Percentiles rank a stretch among this genome's conserved stretches.
phyloP scores from a whole-genome alignment of 2,888 invertebrate species.

The Caenorhabditis sp. region DNA sequence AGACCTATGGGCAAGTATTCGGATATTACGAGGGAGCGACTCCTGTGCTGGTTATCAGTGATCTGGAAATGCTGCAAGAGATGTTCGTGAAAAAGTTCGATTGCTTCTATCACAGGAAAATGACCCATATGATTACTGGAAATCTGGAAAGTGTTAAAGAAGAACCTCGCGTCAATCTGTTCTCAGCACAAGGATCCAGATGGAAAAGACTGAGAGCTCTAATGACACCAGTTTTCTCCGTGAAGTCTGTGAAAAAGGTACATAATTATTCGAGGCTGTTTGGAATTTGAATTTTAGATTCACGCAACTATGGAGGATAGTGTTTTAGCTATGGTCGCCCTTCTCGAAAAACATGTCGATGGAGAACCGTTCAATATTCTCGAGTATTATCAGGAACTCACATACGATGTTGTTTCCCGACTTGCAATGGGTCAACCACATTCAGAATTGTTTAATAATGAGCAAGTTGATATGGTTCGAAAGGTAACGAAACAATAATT shows the following conservation, averaged over 20 bases:
- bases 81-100: slow-evolving; percentile 80
- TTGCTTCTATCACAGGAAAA: slow-evolving; percentile 80
- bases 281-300: slow-evolving; percentile 42
- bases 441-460: slow-evolving; percentile 57
- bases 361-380: slow-evolving; percentile 59
- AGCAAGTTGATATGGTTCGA: slow-evolving; percentile 21
- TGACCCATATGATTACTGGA: slow-evolving; percentile 50
- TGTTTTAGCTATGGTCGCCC: slow-evolving; percentile 41
- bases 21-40: slow-evolving; percentile 66
- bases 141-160: slow-evolving; percentile 61
- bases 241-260: slow-evolving; percentile 68
- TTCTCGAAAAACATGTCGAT: slow-evolving; percentile 46
- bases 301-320: slow-evolving; percentile 58
- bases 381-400: slow-evolving; percentile 64
- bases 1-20: too few relatives aligned
- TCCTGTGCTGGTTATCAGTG: slow-evolving; percentile 79
- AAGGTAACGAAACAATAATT: too few relatives aligned
- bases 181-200: slow-evolving; percentile 80
- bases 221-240: slow-evolving; percentile 81
- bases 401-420: slow-evolving; percentile 64
- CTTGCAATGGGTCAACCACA: slow-evolving; percentile 66
- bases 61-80: slow-evolving; percentile 80
- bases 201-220: slow-evolving; percentile 82
- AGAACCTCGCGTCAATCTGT: slow-evolving; percentile 78
- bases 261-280: background rate